phyloP scores from a whole-genome alignment of 23 tunicate species.

The Oikopleura dioica region DNA sequence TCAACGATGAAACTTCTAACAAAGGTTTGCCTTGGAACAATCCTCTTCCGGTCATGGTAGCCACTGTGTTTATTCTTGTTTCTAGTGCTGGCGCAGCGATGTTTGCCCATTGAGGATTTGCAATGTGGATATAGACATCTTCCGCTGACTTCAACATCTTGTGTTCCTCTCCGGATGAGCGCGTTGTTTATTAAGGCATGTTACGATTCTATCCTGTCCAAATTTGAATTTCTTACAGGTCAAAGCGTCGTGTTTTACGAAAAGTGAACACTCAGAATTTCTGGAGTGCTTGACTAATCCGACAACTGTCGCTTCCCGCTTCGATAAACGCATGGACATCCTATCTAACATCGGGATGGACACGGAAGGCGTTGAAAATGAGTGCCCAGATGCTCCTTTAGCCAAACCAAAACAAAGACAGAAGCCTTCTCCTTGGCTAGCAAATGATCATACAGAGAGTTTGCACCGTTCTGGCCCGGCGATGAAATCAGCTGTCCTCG shows the following conservation, averaged over 20 bases:
- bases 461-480: too few relatives aligned
- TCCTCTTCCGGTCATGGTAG: background rate
- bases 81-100: conserved; percentile 31
- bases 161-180: background rate
- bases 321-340: background rate
- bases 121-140: conserved; percentile 52
- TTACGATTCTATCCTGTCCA: too few relatives aligned
- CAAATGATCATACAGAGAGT: background rate
- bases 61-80: background rate
- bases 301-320: background rate
- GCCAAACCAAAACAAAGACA: background rate
- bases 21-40: background rate
- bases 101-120: conserved; percentile 35
- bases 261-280: background rate
- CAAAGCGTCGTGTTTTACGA: background rate
- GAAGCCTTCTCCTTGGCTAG: background rate
- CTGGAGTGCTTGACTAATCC: background rate
- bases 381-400: background rate
- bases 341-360: background rate
- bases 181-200: background rate
- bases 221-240: too few relatives aligned
- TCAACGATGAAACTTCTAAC: conserved; percentile 43
- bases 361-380: background rate
- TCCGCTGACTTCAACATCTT: background rate
- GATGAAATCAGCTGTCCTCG: too few relatives aligned